Base-by-base conservation (phyloP, 1,140 invertebrate species). In the Olivierus martensii region DNA sequence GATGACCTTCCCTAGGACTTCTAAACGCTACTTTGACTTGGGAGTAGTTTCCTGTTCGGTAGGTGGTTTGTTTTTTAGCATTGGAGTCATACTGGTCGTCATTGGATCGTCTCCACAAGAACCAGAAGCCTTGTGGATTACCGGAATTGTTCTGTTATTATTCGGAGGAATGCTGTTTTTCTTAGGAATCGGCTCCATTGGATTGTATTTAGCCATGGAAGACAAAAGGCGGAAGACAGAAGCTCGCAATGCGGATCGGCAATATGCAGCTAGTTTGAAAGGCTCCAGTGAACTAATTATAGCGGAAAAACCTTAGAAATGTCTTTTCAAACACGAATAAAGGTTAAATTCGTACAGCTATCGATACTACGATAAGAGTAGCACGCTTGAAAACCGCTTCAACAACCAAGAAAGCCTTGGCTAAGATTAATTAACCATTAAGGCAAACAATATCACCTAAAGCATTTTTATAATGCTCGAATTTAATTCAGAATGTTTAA, bases 101-200 rank as follows among this genome's bases (percentile, higher is more conserved):
- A 53, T 59, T 15, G 62, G 62, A 11, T 60, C 58, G 34, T 63
- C 62, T 2, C 56, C 60, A 2, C 45, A 54, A n/a, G 52, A 62
- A 42, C 58, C 62, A 19, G 62, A 63, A 50, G 57, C 55, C 0
- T 37, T 63, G 19, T 63, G 62, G 62, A 62, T 63, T 3, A 44
- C 56, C 1, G 62, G 62, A 19, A 61, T 63, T 10, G 60, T 63
- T 9, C 45, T 63, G 10, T 34, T 63, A 12, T 34, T 62, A 11
- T 14, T 56, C n/a, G 62, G 62, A 34, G 62, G 59, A 35, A 34
- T 61, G 9, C 34, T 63, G 7, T 63, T 63, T 42, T 62, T 63
- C 11, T 45, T 62, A 55, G 62, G 62, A 10, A 59, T 63, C 36
- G 52, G 58, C 17, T 63, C 62, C 22, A 61, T 63, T 39, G 62